phyloP scores from a whole-genome alignment of 2,113 vertebrate genomes.

The Osmerus eperlanus region DNA sequence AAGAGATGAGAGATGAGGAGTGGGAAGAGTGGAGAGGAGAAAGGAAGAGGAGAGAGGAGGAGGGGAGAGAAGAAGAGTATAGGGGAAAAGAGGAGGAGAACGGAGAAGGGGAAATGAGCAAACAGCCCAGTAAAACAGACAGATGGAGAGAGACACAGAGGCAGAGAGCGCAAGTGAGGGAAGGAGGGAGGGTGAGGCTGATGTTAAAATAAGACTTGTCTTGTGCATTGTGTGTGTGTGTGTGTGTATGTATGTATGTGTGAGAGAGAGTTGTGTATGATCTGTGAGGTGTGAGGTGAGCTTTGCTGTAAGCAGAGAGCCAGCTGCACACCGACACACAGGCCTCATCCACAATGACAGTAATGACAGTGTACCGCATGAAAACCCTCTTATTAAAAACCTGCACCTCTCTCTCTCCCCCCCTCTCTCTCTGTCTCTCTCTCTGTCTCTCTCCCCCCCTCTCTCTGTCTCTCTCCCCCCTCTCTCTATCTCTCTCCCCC shows the following conservation, averaged over 20 bases:
- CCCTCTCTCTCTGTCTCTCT: no score
- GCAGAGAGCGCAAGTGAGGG: neutral
- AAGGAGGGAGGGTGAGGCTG: neutral
- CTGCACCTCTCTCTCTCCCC: no score
- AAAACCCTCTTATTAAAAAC: slow-evolving; percentile 55
- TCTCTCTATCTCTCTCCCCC: no score
- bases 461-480: no score
- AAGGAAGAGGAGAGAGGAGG: no score
- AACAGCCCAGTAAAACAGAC: neutral
- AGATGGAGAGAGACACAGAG: neutral
- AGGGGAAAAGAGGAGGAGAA: slow-evolving; percentile 31
- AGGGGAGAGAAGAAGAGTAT: slow-evolving; percentile 32
- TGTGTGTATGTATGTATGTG: no score
- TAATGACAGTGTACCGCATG: slow-evolving; percentile 51
- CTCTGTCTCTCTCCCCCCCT: no score
- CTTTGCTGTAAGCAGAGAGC: slow-evolving; percentile 25
- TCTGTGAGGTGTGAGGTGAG: slow-evolving; percentile 11
- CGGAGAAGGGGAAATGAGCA: slow-evolving; percentile 17
- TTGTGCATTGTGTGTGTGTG: neutral
- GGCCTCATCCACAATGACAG: slow-evolving; percentile 35
- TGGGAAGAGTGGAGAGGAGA: no score
- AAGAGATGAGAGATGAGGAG: no score
- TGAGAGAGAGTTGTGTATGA: neutral
- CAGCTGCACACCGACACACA: slow-evolving; percentile 12
- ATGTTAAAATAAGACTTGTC: neutral